Evolutionary conservation across 2,888 invertebrate species (phyloP), one percentile per base, ranked within the genome.

Genomic region (Catonia carolina): DNA sequence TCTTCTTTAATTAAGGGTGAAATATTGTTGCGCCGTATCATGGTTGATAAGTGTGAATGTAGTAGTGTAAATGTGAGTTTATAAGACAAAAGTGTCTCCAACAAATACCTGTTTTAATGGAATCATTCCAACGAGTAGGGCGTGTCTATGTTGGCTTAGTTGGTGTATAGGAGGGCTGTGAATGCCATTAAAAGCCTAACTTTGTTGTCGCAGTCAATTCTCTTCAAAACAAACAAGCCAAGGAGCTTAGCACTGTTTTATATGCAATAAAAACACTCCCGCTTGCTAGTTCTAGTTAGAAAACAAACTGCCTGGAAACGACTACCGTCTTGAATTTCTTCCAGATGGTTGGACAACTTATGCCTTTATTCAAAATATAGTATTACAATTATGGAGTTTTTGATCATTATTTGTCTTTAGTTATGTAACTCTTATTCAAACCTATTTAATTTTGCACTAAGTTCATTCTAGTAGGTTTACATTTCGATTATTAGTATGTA

Each of bases 121-220:
- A 27, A 27, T 27, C 27, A 27, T 27, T 27, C 27, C 27, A 8
- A 27, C 27, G 27, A 27, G 27, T 6, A 27, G 27, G 27, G 27
- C 27, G 27, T 27, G 27, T 27, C 42, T 12, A 12, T 18, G 14
- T 42, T 42, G 4, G 12, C 20, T 42, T 5, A 22, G 20, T 2
- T 12, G 42, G n/a, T 18, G 20, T 5, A 10, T 1, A 3, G 42
- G 20, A 5, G 8, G 7, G 42, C 12, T 17, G 42, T 18, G 51
- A 22, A 51, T 20, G 52, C 52, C 52, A 41, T 52, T 39, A 52
- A 52, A 23, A 41, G 52, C 22, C n/a, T 35, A 17, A 49, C 33
- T 35, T 4, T 52, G 37, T 27, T 52, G 52, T 52, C 39, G 15
- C 41, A 52, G 52, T 52, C 52, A 52, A 52, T 51, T 36, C 41